Evolutionary conservation across 1,140 invertebrate genomes (phyloP), one percentile per base, ranked within the genome.

Genomic region (Pseudoatta argentina): DNA sequence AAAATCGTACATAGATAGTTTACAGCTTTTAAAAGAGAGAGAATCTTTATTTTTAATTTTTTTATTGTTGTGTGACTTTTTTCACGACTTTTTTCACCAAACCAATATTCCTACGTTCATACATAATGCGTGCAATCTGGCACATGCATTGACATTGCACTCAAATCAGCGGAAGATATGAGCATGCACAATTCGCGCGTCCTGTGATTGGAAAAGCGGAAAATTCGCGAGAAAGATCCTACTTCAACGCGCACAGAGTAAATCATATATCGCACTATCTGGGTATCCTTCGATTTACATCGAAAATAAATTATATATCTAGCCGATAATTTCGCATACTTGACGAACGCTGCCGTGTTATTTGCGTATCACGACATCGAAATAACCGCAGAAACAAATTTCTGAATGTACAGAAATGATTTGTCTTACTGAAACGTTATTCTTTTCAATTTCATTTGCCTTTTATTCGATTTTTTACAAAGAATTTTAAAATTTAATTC

Each of bases 281-380:
- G n/a, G 39, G 34, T 78, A 77, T 85, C 59, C 53, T 55, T 76
- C 75, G 76, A 90, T 90, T 87, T 90, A 75, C 85, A 88, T 88
- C 85, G 21, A 69, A 69, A 48, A 69, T 87, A 88, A 87, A 90
- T 89, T 39, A 39, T 34, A 63, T 61, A 75, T 69, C 55, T 27
- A 75, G 57, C n/a, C 30, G 16, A 87, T 87, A 86, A 76, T 89
- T 89, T 90, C 87, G 87, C 76, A 89, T 89, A 89, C 61, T 87
- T 87, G 78, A 88, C 81, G 81, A 89, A 75, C 27, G 24, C 2
- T 2, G 1, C 53, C 34, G 30, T 30, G 59, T 57, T 30, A 24
- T 44, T 39, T 3, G 34, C 16, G 39, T 24, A 24, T 21, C 34
- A 27, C 59, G 30, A 34, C 30, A 55, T 10, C 24, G n/a, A 24